A percentile compares a stretch with the other conserved stretches of the same genome.
These are phyloP conservation scores for Heliangelus exortis DNA, from an alignment of 2,797 vertebrate species.

Conservation along the genomic window DNA sequence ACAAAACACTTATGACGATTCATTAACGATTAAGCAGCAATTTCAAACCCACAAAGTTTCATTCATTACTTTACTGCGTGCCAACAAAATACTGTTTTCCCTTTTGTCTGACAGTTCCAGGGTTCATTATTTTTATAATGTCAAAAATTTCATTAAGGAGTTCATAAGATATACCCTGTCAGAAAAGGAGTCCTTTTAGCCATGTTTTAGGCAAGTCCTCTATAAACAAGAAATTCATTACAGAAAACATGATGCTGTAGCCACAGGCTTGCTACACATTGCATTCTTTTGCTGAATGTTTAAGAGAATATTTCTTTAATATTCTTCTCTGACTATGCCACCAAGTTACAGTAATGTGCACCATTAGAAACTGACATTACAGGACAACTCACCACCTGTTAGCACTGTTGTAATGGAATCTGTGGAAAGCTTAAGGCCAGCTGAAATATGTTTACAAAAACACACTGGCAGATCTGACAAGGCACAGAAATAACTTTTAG, in stretches of 20 bases:
- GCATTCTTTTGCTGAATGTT: neutral
- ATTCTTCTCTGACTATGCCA: neutral
- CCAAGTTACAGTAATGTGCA: neutral
- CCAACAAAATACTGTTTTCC: neutral
- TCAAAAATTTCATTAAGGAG: neutral
- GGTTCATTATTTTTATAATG: neutral
- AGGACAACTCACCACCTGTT: neutral
- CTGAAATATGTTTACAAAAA: rapidly evolving
- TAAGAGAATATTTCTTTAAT: neutral
- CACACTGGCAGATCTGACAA: neutral
- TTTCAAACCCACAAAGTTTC: neutral
- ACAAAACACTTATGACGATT: neutral
- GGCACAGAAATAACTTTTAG: neutral
- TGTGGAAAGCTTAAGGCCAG: neutral
- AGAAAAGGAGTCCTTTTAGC: neutral
- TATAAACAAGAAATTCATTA: neutral
- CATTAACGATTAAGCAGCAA: neutral
- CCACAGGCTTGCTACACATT: neutral
- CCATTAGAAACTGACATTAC: neutral
- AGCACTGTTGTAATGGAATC: neutral
- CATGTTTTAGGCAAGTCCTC: neutral
- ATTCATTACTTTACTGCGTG: neutral
- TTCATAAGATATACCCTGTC: neutral
- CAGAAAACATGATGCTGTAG: neutral
- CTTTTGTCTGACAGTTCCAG: neutral